These are phyloP conservation scores for Hyla sarda DNA, from an alignment of 2,113 vertebrate species.

Conservation along the genomic window DNA sequence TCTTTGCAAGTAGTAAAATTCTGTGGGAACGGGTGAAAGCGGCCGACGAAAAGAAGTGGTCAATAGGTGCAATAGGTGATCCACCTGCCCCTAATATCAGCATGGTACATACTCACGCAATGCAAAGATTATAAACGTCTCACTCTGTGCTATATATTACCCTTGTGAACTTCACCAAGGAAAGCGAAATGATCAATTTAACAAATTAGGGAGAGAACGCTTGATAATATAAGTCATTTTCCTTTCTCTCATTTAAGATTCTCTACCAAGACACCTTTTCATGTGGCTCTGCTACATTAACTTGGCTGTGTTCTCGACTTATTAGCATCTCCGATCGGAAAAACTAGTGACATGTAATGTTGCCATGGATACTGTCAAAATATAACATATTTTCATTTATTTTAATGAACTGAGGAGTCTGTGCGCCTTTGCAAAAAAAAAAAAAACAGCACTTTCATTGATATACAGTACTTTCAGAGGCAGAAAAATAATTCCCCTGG, in stretches of 20 bases:
- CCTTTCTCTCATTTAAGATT: slow-evolving; percentile 2
- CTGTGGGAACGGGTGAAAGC: background rate
- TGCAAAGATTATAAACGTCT: background rate
- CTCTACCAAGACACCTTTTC: slow-evolving; percentile 28
- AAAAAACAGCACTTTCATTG: slow-evolving; percentile 7
- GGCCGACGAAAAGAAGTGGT: background rate
- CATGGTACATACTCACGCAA: background rate
- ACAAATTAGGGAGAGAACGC: background rate
- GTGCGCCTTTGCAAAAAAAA: background rate
- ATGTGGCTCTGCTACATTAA: slow-evolving; percentile 25
- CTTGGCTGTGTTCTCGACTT: slow-evolving; percentile 22
- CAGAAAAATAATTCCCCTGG: slow-evolving; percentile 6
- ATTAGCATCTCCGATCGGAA: slow-evolving; percentile 13
- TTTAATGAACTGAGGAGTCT: slow-evolving; percentile 41
- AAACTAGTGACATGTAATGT: slow-evolving; percentile 7
- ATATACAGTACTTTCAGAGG: background rate
- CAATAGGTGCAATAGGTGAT: background rate
- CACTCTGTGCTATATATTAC: background rate
- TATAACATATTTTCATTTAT: slow-evolving; percentile 52
- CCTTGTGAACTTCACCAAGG: background rate
- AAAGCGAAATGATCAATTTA: background rate
- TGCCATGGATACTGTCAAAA: slow-evolving; percentile 57
- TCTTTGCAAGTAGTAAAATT: too few species aligned
- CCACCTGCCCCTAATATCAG: too few species aligned
- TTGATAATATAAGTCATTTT: slow-evolving; percentile 11